Evolutionary conservation across 2,113 vertebrate genomes (phyloP).

Genomic region (Callaeas wilsoni): DNA sequence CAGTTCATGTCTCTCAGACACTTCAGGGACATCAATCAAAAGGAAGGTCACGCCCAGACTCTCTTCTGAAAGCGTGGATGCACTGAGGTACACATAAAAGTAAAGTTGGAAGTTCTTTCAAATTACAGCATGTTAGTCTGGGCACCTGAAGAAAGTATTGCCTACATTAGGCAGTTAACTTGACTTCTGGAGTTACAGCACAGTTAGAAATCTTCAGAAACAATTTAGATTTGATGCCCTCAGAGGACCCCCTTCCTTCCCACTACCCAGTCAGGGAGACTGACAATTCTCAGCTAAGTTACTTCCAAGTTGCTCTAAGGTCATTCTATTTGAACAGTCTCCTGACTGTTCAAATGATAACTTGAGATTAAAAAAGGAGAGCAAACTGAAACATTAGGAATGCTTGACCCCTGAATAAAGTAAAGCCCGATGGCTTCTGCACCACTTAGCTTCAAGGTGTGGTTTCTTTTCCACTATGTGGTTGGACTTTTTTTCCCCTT

Average conservation of each 20-base stretch:
- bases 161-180: background rate
- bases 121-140: background rate
- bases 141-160: background rate
- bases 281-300: background rate
- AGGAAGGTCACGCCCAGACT: background rate
- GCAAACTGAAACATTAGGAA: background rate
- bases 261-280: background rate
- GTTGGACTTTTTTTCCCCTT: background rate
- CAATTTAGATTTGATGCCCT: background rate
- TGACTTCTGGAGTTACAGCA: background rate
- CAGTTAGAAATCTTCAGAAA: background rate
- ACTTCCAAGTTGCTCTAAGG: background rate
- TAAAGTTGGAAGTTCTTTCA: background rate
- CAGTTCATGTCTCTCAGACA: background rate
- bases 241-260: background rate
- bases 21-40: background rate
- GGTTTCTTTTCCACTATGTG: background rate
- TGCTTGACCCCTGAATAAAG: background rate
- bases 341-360: background rate
- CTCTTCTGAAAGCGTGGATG: background rate
- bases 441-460: background rate
- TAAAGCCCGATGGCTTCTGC: background rate
- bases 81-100: background rate
- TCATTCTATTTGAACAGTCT: background rate
- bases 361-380: background rate